Percentiles rank a stretch among this genome's conserved stretches.
These are phyloP conservation scores for Parascotia fuliginaria DNA, from an alignment of 2,888 invertebrate genomes.

Conservation along the genomic window DNA sequence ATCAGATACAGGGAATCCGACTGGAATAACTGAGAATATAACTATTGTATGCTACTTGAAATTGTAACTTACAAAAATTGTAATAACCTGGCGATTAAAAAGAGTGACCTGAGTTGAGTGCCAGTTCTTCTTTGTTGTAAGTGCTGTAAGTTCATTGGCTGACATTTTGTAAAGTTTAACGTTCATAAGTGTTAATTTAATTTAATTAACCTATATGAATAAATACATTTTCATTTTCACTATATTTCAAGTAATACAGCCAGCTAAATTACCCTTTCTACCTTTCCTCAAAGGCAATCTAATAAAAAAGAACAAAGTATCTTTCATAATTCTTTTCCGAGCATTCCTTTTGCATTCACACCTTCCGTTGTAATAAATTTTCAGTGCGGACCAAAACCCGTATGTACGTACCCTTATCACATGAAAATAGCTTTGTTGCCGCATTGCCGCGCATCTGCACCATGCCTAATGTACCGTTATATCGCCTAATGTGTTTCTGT, in stretches of 20 bases:
- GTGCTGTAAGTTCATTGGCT: too few species aligned
- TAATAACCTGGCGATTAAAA: too few species aligned
- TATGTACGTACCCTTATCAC: slow-evolving; percentile 53
- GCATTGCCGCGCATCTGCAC: slow-evolving; percentile 53
- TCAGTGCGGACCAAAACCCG: slow-evolving; percentile 36
- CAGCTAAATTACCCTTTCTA: slow-evolving; percentile 2
- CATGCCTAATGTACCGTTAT: slow-evolving; percentile 54
- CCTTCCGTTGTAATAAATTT: slow-evolving; percentile 47
- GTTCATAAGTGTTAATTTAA: too few species aligned
- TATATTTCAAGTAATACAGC: neutral
- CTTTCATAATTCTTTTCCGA: slow-evolving; percentile 35
- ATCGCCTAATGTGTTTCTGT: slow-evolving; percentile 52
- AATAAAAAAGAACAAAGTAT: slow-evolving; percentile 10
- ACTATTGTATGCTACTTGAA: too few species aligned
- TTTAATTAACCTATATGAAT: too few species aligned
- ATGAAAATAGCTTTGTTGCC: slow-evolving; percentile 42
- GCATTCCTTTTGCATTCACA: slow-evolving; percentile 31
- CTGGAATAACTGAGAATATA: too few species aligned
- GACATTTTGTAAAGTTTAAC: too few species aligned
- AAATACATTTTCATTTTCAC: too few species aligned
- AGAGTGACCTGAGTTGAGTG: too few species aligned
- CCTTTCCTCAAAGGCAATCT: neutral
- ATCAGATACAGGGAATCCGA: too few species aligned
- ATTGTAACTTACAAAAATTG: too few species aligned
- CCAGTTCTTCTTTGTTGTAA: too few species aligned